Base-by-base conservation (phyloP, 92 coral and sea anemone species). In the Epizoanthus stellaris region DNA sequence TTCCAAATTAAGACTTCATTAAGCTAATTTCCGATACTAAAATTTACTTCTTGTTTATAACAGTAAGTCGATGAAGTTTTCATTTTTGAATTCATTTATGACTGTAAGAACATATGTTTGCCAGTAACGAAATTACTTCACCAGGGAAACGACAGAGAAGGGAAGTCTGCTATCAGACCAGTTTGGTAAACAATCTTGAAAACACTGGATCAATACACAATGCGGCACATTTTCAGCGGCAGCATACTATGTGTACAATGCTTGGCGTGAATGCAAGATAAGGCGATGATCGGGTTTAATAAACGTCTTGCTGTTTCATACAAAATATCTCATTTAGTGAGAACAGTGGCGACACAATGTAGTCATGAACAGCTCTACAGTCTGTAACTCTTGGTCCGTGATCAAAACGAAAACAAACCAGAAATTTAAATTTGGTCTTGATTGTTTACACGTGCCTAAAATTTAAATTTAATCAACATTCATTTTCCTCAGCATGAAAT, bases 401-500 rank as follows among this genome's bases (percentile, higher is more conserved):
- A 61, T 14, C 30, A 15, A 12, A n/a, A 47, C 7, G 57, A 40
- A 79, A 79, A 79, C 67, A 39, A 60, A 34, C 9, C 3, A 49
- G 54, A 76, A 62, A 40, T 62, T 77, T 40, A 61, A 19, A 70
- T 70, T 72, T 72, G 76, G 49, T 15, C 56, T 63, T 16, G 20
- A 13, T n/a, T 79, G 83, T 79, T 79, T 62, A 79, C 59, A 79
- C 59, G 40, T 62, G 71, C 58, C 71, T 40, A 11, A 63, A 45
- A 79, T 79, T 79, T 79, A 43, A 62, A 40, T 62, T 63, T 63
- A 79, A 79, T 79, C 71, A 20, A 20, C 45, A 43, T 62, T 79
- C 67, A 79, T 79, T 79, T 43, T 70, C 52, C 83, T 39, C 83
- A 79, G 71, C 72, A 19, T 63, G 83, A 79, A 77, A 79, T 40